Base-by-base conservation (phyloP, 2,113 vertebrate species). In the Morone chrysops region DNA sequence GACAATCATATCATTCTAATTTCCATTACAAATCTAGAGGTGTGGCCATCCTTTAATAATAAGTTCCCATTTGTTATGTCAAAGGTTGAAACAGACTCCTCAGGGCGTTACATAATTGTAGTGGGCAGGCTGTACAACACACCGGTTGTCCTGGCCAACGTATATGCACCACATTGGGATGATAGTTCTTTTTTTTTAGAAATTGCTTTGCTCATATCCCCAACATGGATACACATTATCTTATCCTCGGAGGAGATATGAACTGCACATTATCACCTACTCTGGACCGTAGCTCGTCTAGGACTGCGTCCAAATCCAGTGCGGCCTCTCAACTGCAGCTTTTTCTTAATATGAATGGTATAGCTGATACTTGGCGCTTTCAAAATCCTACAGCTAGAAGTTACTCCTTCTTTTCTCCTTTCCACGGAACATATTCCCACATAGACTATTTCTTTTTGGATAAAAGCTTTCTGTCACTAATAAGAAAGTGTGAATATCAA, bases 11-110 rank as follows among this genome's bases (percentile, higher is more conserved):
- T 38, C 59, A 72, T 81, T 73, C 70, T 17, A 56, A 72, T 45
- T 81, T 73, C 36, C 40, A 48, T 16, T 14, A 50, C 17, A 66
- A 70, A 17, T 56, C 45, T n/a, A 36, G 78, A 25, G 78, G 78
- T 0, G 48, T 8, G 4, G 78, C 68, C 11, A 72, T 81, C 43
- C 40, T 66, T n/a, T 8, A 70, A 73, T 31, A 81, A 73, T 18
- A 73, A 57, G 3, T 67, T 73, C 13, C 60, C 77, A 76, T 72
- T 85, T 66, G 43, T 59, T 31, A 73, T 73, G 78, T 73, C 50
- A 47, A 81, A 72, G 31, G 70, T 56, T 38, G 72, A 85, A 51
- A 59, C 50, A 12, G 69, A 71, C 40, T 71, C 69, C 11, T 71
- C 72, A 71, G 59, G 56, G 8, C 22, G 76, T n/a, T 80, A 63